phyloP scores from a whole-genome alignment of 1,140 invertebrate species.

The Tetramorium simillimum region DNA sequence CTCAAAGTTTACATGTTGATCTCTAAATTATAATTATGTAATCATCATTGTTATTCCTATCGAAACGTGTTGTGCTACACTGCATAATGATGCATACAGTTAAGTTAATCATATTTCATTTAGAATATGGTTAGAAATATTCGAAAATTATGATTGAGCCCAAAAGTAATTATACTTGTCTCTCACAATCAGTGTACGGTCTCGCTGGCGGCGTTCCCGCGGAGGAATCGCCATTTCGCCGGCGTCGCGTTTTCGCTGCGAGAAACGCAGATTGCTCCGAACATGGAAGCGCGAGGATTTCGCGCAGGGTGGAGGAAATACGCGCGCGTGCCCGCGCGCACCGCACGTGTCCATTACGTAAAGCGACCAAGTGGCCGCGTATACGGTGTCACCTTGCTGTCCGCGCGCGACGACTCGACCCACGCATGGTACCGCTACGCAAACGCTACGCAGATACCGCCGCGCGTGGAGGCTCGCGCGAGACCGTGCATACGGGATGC shows the following conservation, averaged over 20 bases:
- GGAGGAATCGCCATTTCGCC: neutral
- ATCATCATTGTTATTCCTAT: neutral
- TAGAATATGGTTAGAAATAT: no score
- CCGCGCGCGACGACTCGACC: conserved; percentile 61
- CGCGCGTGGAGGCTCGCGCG: neutral
- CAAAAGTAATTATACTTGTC: no score
- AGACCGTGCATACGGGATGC: neutral
- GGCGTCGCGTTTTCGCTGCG: neutral
- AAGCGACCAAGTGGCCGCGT: conserved; percentile 66
- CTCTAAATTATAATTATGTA: neutral
- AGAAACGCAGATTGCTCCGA: conserved; percentile 17
- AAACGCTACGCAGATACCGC: conserved; percentile 69
- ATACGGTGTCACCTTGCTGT: conserved; percentile 77
- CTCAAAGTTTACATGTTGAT: neutral
- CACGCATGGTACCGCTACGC: conserved; percentile 79
- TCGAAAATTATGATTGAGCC: no score
- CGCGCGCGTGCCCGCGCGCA: neutral
- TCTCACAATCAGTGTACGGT: no score
- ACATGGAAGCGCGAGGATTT: conserved; percentile 24
- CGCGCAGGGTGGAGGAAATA: conserved; percentile 1
- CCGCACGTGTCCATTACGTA: conserved; percentile 67
- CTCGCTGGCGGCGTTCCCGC: no score
- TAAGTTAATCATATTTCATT: no score
- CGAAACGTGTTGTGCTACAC: neutral
- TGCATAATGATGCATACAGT: no score